Evolutionary conservation across 2,797 vertebrate species (phyloP).

Genomic region (Myotis findleyi): DNA sequence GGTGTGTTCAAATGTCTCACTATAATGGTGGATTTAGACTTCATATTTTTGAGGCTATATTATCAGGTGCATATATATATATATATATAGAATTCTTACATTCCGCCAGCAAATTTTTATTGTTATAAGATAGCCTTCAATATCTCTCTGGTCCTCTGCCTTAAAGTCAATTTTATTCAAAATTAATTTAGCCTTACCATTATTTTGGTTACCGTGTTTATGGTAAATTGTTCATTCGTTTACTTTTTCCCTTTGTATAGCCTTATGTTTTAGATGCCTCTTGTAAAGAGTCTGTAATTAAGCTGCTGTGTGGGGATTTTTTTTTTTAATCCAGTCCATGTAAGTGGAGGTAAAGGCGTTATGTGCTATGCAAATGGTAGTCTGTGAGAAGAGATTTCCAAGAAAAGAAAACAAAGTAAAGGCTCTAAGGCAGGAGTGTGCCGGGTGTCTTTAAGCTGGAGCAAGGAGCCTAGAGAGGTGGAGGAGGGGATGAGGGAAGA

Average conservation of each 20-base stretch:
- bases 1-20: neutral
- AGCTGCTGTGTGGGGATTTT: neutral
- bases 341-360: neutral
- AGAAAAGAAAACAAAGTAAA: neutral
- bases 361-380: neutral
- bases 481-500: neutral
- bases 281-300: neutral
- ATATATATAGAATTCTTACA: constrained; percentile 21
- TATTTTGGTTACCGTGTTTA: neutral
- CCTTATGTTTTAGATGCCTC: neutral
- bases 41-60: neutral
- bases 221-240: neutral
- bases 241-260: neutral
- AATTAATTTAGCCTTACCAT: neutral
- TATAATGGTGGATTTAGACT: neutral
- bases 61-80: neutral
- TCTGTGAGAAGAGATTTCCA: constrained; percentile 20
- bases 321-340: neutral
- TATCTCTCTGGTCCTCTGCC: neutral
- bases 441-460: neutral
- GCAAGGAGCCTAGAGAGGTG: neutral
- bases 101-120: neutral
- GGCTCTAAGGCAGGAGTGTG: neutral
- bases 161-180: constrained; percentile 37
- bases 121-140: neutral